These are phyloP conservation scores for Rachycentron canadum DNA, from an alignment of 2,797 vertebrate species.

Conservation along the genomic window DNA sequence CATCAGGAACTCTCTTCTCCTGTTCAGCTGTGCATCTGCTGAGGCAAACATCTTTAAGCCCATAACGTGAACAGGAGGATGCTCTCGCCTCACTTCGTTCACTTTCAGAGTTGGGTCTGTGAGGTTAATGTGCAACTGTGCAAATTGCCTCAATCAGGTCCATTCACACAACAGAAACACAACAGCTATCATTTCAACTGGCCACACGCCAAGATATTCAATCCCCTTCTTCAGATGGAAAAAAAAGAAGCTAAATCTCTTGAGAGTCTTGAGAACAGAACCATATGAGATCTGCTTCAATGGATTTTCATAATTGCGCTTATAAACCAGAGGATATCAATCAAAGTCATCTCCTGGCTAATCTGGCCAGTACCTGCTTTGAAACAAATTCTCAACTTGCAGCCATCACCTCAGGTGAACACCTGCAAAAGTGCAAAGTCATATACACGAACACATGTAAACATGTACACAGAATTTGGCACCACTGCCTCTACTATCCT, in stretches of 20 bases:
- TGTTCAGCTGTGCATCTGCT: slow-evolving; percentile 6
- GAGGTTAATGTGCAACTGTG: slow-evolving; percentile 12
- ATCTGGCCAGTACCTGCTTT: slow-evolving; percentile 17
- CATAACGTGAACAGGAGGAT: slow-evolving; percentile 21
- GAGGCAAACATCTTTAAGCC: slow-evolving; percentile 16
- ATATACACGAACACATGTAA: slow-evolving; percentile 47
- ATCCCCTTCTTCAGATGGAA: slow-evolving; percentile 19
- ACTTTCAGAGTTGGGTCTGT: slow-evolving; percentile 5
- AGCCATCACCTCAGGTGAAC: slow-evolving; percentile 49
- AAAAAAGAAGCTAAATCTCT: neutral
- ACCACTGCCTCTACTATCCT: slow-evolving; percentile 7
- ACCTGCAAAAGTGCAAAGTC: slow-evolving; percentile 61
- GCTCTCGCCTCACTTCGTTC: slow-evolving; percentile 4
- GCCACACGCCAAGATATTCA: slow-evolving; percentile 26
- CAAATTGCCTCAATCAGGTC: slow-evolving; percentile 5
- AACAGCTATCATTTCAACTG: slow-evolving; percentile 35
- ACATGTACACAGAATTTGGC: slow-evolving; percentile 45
- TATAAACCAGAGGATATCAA: slow-evolving; percentile 44
- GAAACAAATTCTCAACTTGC: slow-evolving; percentile 15
- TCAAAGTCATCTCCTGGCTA: slow-evolving; percentile 41
- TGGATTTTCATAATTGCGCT: slow-evolving; percentile 53
- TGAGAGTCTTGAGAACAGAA: slow-evolving; percentile 29
- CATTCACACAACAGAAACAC: slow-evolving; percentile 23
- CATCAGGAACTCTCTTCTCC: slow-evolving; percentile 58
- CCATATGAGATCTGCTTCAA: slow-evolving; percentile 30